Base-by-base conservation (phyloP, 2,888 invertebrate species). In the Drosophila prostipennis region DNA sequence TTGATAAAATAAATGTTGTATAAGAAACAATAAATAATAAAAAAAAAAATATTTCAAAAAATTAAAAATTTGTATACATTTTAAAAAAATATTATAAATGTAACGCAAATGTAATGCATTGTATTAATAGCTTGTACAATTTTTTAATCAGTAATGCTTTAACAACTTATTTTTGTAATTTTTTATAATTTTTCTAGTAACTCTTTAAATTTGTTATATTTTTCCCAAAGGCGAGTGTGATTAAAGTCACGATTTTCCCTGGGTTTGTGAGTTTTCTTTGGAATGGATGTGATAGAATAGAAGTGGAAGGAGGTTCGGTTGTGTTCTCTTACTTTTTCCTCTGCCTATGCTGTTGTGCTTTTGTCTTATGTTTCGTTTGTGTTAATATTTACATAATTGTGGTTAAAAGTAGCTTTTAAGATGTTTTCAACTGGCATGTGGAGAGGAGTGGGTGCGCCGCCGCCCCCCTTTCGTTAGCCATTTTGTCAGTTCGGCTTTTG, bases 391-490 rank as follows among this genome's bases (percentile, higher is more conserved):
- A 77, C 85, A 85, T 89, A 85, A 85, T 89, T 85, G 84, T 78
- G 84, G 84, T 79, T 85, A 76, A 84, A 78, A 85, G 89, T 89
- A 84, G 89, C 84, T 85, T 87, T 89, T 85, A 85, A 85, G 89
- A 84, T 88, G 87, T 88, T 83, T 86, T 88, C 82, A 87, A 80
- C 86, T 77, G 84, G 51, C 69, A 86, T 72, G 71, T 80, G 76
- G 58, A 61, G 58, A 13, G 67, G 6, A 16, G 56, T 2, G 11
- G 5, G 26, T 6, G n/a, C n/a, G n/a, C n/a, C n/a, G n/a, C n/a
- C n/a, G 26, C 26, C 6, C 26, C 26, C 26, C 6, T 4, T 6
- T 6, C 46, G 29, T 54, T 70, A 59, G 53, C 40, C 52, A 69
- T 69, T 69, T 69, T 39, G 55, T 23, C 54, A 68, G 40, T 64